phyloP scores from a whole-genome alignment of 2,113 vertebrate species.

The Craseonycteris thonglongyai region DNA sequence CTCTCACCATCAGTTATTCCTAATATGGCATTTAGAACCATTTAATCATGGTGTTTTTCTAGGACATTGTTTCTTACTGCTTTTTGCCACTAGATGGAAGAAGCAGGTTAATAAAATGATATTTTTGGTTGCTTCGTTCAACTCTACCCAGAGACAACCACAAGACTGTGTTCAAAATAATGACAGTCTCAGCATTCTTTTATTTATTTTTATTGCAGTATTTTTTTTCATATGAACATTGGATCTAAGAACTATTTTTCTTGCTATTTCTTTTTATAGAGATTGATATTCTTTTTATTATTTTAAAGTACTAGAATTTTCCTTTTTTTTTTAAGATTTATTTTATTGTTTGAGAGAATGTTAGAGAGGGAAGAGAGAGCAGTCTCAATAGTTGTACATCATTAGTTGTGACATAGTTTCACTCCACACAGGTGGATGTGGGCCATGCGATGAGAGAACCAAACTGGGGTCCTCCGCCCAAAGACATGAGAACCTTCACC shows the following conservation, averaged over 20 bases:
- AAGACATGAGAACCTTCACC: too few relatives aligned
- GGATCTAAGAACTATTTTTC: neutral
- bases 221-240: conserved; percentile 20
- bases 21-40: conserved; percentile 19
- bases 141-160: neutral
- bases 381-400: too few relatives aligned
- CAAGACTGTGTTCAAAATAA: conserved; percentile 21
- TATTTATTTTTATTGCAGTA: neutral
- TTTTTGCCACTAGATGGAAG: conserved; percentile 84
- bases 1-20: neutral
- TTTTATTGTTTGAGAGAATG: too few relatives aligned
- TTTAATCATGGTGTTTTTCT: neutral
- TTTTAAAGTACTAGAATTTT: conserved; percentile 5
- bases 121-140: conserved; percentile 39
- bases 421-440: too few relatives aligned
- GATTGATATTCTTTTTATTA: conserved; percentile 7
- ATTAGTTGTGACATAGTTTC: too few relatives aligned
- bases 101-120: conserved; percentile 78
- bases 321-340: too few relatives aligned
- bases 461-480: too few relatives aligned
- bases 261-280: neutral
- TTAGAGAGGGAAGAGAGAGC: too few relatives aligned
- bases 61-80: conserved; percentile 70
- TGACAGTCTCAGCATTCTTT: neutral
- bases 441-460: too few relatives aligned